Evolutionary conservation across 1,140 invertebrate species (phyloP), one percentile per base, ranked within the genome.

Genomic region (Lanistes nyassanus): DNA sequence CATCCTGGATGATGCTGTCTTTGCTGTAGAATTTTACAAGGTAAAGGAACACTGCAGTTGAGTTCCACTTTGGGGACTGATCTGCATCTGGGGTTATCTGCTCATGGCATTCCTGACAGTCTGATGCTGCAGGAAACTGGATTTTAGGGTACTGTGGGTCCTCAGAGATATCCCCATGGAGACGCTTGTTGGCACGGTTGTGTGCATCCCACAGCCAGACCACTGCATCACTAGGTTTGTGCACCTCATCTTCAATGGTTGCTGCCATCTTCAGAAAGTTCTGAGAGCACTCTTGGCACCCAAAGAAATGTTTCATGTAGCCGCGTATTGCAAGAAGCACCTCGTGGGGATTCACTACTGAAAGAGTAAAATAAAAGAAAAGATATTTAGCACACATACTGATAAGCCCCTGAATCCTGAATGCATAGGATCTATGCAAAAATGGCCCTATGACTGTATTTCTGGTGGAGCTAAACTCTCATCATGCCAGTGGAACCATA

Each of bases 171-270:
- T 98, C 95, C 0, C 95, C 94, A 42, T 94, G 91, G 23, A 99
- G 88, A 79, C 97, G 92, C 77, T 93, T 90, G 83, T 99, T 99
- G 0, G 80, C 87, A 88, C 94, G 93, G 89, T 99, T 99, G 85
- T 99, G 97, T 2, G 96, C 94, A 71, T 91, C 91, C 98, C 98
- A 99, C 3, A 99, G 88, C 96, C 97, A 99, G 11, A 99, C 83
- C 0, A 98, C 92, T 29, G 93, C 92, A 64, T 96, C 94, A 67
- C 95, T 91, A 76, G 92, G 91, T 60, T 91, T 92, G 34, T 90
- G 89, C 0, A 97, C 93, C 76, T 93, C 91, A 77, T 92, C 91
- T 71, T 94, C 91, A 80, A 93, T 91, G 68, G 93, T 92, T 80
- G 89, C 87, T 36, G 91, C 84, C 94, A 89, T 86, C 85, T 88